Percentiles rank a stretch among this genome's conserved stretches.
These are phyloP conservation scores for Heloderma charlesbogerti DNA, from an alignment of 2,113 vertebrate species.

Conservation along the genomic window DNA sequence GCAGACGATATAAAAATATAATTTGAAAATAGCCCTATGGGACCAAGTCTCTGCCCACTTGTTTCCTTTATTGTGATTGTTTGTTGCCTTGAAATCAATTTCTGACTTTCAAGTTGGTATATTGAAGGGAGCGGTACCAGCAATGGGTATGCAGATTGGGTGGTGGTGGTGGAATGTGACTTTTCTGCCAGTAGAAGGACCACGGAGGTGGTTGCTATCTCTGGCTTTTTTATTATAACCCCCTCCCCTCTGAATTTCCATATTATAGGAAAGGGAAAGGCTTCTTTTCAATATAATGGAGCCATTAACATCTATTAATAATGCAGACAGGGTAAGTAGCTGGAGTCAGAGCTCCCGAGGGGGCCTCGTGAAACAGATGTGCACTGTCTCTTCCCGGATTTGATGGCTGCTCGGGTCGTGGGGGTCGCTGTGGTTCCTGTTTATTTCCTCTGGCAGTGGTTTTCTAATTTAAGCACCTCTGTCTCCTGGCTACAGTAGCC, in stretches of 20 bases:
- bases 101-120: constrained; percentile 70
- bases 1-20: constrained; percentile 35
- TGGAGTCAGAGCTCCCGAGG: constrained; percentile 73
- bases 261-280: constrained; percentile 75
- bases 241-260: constrained; percentile 65
- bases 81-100: constrained; percentile 76
- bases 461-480: constrained; percentile 74
- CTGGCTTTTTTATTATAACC: not conserved
- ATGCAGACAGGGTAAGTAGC: constrained; percentile 85
- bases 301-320: constrained; percentile 91
- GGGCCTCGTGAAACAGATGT: constrained; percentile 80
- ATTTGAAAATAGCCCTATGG: constrained; percentile 58
- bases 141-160: not conserved
- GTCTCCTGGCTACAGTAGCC: constrained; percentile 69
- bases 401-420: constrained; percentile 77
- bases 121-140: constrained; percentile 51
- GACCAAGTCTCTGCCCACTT: constrained; percentile 78
- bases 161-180: constrained; percentile 17
- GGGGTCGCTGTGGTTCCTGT: constrained; percentile 76
- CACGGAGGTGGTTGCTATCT: constrained; percentile 53
- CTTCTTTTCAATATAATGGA: constrained; percentile 80
- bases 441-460: constrained; percentile 76
- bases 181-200: constrained; percentile 58
- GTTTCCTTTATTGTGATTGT: constrained; percentile 67
- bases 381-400: constrained; percentile 79